Base-by-base conservation (phyloP, 92 coral and sea anemone species). In the Umimayanthus kanabou region DNA sequence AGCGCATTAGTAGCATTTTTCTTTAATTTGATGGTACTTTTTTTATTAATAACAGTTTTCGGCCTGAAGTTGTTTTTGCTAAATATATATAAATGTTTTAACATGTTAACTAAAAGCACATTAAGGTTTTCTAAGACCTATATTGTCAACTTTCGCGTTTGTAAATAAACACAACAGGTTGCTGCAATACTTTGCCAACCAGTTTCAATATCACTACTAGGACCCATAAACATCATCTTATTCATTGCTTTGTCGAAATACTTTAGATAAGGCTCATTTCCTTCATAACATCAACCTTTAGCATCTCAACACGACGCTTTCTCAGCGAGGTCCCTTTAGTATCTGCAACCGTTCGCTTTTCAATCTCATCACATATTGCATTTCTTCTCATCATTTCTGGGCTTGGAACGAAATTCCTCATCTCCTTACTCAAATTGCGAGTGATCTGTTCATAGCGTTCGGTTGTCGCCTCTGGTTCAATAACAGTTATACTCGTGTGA, bases 371-470 rank as follows among this genome's bases (percentile, higher is more conserved):
- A 43, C 87, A 83, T 67, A 82, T 82, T 3, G 86, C 86, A 13
- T 82, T 82, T 66, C 86, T 40, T 28, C 77, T 42, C 86, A 82
- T 67, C 61, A 82, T 69, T 67, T 82, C 77, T 69, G 86, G 86
- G 47, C 86, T 82, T 40, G 86, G 86, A 45, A 82, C 64, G n/a
- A 82, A 82, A 82, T 43, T 43, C 37, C 76, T 69, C 77, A 82
- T 25, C 43, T 82, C 77, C 86, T 82, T 82, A 74, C 86, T 82
- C 73, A 82, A 47, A 5, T 20, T 82, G n/a, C 86, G 16, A 65
- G 86, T 82, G 50, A 82, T 43, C 29, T 82, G 76, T 49, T 82
- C 39, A 28, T 81, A 81, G 53, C 26, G 85, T 20, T 81, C 39
- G 28, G 23, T 15, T 9, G 26, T n/a, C 13, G 18, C 64, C 71